Conservation (phyloP, 2,113 vertebrate genomes). For the Thamnaconus septentrionalis region DNA sequence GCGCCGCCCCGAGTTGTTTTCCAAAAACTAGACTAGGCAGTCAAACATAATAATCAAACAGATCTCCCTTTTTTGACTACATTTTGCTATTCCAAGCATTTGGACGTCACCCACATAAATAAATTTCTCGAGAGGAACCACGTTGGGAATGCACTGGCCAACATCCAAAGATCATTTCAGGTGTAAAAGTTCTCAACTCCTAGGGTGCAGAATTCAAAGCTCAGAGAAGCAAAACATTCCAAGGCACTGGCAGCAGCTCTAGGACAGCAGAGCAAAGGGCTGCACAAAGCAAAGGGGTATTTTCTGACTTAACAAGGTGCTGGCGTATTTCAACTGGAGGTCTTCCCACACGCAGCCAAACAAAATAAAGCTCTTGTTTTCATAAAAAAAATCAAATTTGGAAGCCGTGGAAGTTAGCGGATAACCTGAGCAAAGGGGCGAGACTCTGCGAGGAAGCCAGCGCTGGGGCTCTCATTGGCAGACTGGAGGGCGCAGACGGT, state of each 20-base stretch:
- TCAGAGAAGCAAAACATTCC: slow-evolving; percentile 31
- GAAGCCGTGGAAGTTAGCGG: slow-evolving; percentile 4
- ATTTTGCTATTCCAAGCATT: slow-evolving; percentile 1
- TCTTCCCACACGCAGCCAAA: slow-evolving; percentile 1
- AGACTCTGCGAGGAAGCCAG: slow-evolving; percentile 7
- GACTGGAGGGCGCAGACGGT: neutral
- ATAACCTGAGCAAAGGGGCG: neutral
- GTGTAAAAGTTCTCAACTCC: slow-evolving; percentile 55
- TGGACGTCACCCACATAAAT: neutral
- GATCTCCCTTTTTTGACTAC: neutral
- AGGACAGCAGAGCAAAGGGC: neutral
- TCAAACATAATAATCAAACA: neutral
- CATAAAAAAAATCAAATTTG: slow-evolving; percentile 3
- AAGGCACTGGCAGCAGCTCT: slow-evolving; percentile 2
- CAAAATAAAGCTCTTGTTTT: slow-evolving; percentile 7
- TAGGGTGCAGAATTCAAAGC: slow-evolving; percentile 40
- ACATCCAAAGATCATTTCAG: slow-evolving; percentile 54
- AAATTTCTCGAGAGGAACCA: slow-evolving; percentile 32
- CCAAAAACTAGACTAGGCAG: slow-evolving; percentile 12
- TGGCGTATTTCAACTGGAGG: slow-evolving; percentile 19
- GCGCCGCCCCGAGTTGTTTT: neutral
- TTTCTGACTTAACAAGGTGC: slow-evolving; percentile 19
- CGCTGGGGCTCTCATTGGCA: neutral
- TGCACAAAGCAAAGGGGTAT: slow-evolving; percentile 13
- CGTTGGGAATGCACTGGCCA: slow-evolving; percentile 40